These are phyloP conservation scores for Lordiphosa fenestrarum DNA, from an alignment of 2,888 invertebrate species.

Conservation along the genomic window DNA sequence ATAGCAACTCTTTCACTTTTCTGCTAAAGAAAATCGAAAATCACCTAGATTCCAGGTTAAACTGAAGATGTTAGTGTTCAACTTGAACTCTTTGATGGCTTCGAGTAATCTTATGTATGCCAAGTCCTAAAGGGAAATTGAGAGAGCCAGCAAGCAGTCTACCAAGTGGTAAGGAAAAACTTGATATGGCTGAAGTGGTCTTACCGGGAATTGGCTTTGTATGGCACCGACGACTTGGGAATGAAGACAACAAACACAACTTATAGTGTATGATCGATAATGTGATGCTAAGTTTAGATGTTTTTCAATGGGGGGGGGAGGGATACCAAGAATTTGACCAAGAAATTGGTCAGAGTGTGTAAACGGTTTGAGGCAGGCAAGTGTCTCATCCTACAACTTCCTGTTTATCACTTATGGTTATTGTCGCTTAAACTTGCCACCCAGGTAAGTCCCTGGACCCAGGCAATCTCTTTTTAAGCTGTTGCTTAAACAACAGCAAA, in stretches of 20 bases:
- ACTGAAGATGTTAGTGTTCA: conserved; percentile 55
- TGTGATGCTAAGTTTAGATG: conserved; percentile 13
- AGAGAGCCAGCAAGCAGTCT: conserved; percentile 23
- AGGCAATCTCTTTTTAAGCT: conserved; percentile 69
- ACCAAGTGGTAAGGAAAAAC: conserved; percentile 19
- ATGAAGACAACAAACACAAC: neutral
- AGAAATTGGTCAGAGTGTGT: too few relatives aligned
- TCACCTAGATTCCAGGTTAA: conserved; percentile 37
- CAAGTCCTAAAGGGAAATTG: conserved; percentile 61
- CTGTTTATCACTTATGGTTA: conserved; percentile 35
- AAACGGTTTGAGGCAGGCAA: too few relatives aligned
- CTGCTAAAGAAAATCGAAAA: conserved; percentile 4
- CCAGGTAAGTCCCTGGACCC: conserved; percentile 30
- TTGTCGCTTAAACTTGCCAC: conserved; percentile 17
- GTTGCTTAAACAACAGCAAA: conserved; percentile 39
- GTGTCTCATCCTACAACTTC: conserved; percentile 16
- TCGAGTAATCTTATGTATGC: conserved; percentile 61
- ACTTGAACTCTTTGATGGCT: conserved; percentile 64
- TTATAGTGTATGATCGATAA: neutral
- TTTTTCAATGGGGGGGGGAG: too few relatives aligned
- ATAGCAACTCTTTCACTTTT: conserved; percentile 64
- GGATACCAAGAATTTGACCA: too few relatives aligned
- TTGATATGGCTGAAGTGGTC: conserved; percentile 55
- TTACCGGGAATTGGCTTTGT: conserved; percentile 67
- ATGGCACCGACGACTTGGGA: conserved; percentile 9